Conservation (phyloP, 2,113 vertebrate genomes). For the Rallus limicola region DNA sequence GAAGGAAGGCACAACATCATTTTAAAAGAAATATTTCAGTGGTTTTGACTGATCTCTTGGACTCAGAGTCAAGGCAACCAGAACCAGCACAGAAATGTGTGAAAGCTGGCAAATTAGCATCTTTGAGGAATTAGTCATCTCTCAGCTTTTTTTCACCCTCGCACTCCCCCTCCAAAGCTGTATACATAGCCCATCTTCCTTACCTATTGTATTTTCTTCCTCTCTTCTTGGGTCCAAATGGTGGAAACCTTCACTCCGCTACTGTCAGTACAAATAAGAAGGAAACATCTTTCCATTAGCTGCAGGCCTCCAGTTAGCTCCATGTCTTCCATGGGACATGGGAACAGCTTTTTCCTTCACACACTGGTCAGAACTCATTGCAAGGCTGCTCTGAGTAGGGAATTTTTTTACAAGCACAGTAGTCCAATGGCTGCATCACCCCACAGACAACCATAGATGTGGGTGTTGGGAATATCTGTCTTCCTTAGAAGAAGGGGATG, state of each 20-base stretch:
- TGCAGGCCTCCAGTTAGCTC: neutral
- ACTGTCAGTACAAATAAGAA: neutral
- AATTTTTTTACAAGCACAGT: neutral
- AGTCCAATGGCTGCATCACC: neutral
- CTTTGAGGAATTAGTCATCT: neutral
- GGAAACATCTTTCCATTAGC: neutral
- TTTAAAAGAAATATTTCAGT: neutral
- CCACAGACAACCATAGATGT: neutral
- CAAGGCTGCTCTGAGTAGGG: neutral
- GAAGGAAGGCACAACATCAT: neutral
- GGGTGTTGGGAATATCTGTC: neutral
- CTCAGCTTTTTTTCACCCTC: neutral
- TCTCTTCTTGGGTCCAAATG: neutral
- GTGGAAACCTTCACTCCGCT: neutral
- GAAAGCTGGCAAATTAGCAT: neutral
- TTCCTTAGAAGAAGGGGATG: neutral
- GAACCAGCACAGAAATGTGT: neutral
- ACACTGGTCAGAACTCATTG: neutral
- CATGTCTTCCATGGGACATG: neutral
- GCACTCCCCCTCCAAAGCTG: rapidly evolving
- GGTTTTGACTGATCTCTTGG: neutral
- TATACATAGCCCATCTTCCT: neutral
- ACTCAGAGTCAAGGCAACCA: neutral
- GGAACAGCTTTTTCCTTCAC: neutral
- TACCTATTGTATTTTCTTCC: slow-evolving; percentile 1